Base-by-base conservation (phyloP, 2,888 invertebrate species). In the Melitaea athalia region DNA sequence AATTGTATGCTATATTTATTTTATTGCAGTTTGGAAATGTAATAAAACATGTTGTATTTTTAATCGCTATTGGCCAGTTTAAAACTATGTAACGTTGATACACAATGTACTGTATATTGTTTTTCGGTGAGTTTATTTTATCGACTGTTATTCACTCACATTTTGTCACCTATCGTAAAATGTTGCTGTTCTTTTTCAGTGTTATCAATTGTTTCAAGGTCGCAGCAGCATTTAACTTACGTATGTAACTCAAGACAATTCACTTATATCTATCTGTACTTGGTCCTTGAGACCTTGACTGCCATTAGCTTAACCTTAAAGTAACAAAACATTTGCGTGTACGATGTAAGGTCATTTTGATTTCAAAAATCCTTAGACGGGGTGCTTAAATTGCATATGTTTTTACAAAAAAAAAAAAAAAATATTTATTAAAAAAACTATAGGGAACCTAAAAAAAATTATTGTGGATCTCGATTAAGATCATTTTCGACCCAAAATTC, bases 221-320 rank as follows among this genome's bases (percentile, higher is more conserved):
- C 82, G 63, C 76, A 81, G 73, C 80, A 81, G 59, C 88, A 89
- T 76, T 59, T 70, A 17, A 53, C 68, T 59, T 49, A 62, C 53
- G 70, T 70, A 70, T 42, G 5, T 55, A 10, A 52, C 0, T 10
- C 52, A 17, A 52, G 7, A 10, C n/a, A n/a, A n/a, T n/a, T 49
- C 47, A 49, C n/a, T 14, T 49, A n/a, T 33, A 55, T 55, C 11
- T 57, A 42, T 55, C 11, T 57, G 15, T 57, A n/a, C 33, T 38
- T 33, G 15, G 5, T 57, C 15, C 42, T 42, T 24, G 24, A 24
- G n/a, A n/a, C 15, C 12, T 31, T 24, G 5, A 5, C 4, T 52
- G 11, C 17, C 52, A 12, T 24, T 24, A 17, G 10, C 17, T 52
- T 50, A 15, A 17, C 3, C 17, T 52, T 50, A 15, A 10, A 52